phyloP scores from a whole-genome alignment of 2,888 invertebrate species.

The Sympetrum striolatum region DNA sequence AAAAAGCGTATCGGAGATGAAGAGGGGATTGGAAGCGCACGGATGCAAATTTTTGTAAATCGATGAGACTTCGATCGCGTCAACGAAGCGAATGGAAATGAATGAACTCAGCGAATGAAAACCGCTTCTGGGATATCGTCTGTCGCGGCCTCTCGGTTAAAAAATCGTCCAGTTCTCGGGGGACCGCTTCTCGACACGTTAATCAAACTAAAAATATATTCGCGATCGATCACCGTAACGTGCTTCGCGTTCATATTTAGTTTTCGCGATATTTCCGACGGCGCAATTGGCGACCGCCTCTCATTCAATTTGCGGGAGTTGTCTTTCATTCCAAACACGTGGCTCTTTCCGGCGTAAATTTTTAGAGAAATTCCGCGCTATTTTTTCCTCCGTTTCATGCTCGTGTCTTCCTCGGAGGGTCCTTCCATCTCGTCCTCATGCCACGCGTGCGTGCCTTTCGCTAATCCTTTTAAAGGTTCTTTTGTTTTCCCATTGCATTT shows the following conservation, averaged over 20 bases:
- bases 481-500: constrained; percentile 32
- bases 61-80: too few relatives aligned
- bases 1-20: not conserved
- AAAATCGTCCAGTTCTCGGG: too few relatives aligned
- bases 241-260: not conserved
- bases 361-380: not conserved
- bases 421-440: not conserved
- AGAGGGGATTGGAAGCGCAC: not conserved
- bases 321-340: not conserved
- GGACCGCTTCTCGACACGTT: too few relatives aligned
- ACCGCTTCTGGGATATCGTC: too few relatives aligned
- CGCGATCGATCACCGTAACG: too few relatives aligned
- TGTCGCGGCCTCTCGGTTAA: too few relatives aligned
- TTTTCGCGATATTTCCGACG: not conserved
- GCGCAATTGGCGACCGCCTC: not conserved
- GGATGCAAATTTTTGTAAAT: too few relatives aligned
- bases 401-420: not conserved
- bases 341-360: not conserved
- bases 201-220: too few relatives aligned
- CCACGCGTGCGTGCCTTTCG: constrained; percentile 22
- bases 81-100: too few relatives aligned
- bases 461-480: constrained; percentile 39
- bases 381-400: not conserved
- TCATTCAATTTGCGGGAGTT: not conserved
- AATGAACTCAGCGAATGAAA: too few relatives aligned